Evolutionary conservation across 2,888 invertebrate genomes (phyloP).

Genomic region (Thecocarcelia acutangulata): DNA sequence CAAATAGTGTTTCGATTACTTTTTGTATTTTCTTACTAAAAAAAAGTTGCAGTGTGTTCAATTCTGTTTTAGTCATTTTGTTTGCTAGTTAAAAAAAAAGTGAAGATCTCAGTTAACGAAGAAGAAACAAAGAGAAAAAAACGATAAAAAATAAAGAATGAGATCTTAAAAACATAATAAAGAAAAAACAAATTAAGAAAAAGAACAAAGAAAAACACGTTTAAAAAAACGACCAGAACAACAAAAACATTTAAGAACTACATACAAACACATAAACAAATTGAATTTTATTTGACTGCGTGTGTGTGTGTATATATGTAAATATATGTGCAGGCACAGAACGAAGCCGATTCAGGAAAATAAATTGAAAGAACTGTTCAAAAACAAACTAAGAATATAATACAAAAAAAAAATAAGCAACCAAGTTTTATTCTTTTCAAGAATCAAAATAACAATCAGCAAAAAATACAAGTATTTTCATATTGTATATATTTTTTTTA

Average conservation of each 20-base stretch:
- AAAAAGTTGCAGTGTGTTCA: constrained; percentile 51
- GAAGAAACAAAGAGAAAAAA: constrained; percentile 50
- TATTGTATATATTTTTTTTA: constrained; percentile 44
- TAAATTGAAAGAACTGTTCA: constrained; percentile 46
- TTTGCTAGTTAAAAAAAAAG: constrained; percentile 55
- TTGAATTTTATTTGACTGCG: not conserved
- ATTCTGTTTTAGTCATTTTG: constrained; percentile 63
- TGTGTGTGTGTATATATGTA: constrained; percentile 15
- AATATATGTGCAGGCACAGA: constrained; percentile 43
- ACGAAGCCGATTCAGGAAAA: constrained; percentile 44
- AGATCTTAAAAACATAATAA: constrained; percentile 17
- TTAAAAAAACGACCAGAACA: constrained; percentile 45
- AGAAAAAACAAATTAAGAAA: constrained; percentile 31
- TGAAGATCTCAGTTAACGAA: constrained; percentile 55
- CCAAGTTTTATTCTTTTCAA: constrained; percentile 47
- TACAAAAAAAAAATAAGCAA: constrained; percentile 53
- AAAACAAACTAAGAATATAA: constrained; percentile 35
- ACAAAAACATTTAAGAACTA: constrained; percentile 30
- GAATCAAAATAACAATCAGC: constrained; percentile 57
- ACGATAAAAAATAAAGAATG: constrained; percentile 38
- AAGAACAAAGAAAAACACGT: constrained; percentile 63
- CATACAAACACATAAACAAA: not conserved
- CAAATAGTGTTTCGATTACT: constrained; percentile 41
- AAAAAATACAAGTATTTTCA: constrained; percentile 48
- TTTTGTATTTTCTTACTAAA: constrained; percentile 1